Conservation (phyloP, 2,888 invertebrate species). For the Candidula unifasciata region DNA sequence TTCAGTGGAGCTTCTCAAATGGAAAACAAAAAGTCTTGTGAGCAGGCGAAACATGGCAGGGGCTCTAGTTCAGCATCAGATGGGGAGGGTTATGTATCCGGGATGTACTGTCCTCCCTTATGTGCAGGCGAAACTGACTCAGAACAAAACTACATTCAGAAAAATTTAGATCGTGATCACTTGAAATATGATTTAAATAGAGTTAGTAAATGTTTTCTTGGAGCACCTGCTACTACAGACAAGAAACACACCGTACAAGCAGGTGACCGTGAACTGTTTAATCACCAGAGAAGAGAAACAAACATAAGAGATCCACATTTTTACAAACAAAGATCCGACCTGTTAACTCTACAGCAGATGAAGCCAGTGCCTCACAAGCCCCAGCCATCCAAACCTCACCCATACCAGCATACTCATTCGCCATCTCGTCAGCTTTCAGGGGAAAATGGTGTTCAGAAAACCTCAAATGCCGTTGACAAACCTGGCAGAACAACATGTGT, state of each 20-base stretch:
- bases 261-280: neutral
- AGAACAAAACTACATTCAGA: slow-evolving; percentile 13
- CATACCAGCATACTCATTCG: neutral
- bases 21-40: neutral
- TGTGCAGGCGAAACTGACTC: slow-evolving; percentile 7
- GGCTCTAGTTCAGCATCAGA: slow-evolving; percentile 24
- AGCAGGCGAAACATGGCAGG: neutral
- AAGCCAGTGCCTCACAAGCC: neutral
- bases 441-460: neutral
- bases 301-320: slow-evolving; percentile 1
- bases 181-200: slow-evolving; percentile 24
- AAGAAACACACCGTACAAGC: neutral
- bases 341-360: neutral
- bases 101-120: slow-evolving; percentile 40
- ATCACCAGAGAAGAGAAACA: neutral
- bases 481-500: neutral
- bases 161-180: slow-evolving; percentile 23
- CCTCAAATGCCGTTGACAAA: neutral
- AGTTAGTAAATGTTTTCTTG: slow-evolving; percentile 5
- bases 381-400: slow-evolving; percentile 12
- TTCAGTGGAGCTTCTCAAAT: neutral
- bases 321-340: slow-evolving; percentile 12
- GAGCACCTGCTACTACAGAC: neutral
- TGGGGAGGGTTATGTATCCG: slow-evolving; percentile 39
- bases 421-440: neutral